Conservation (phyloP, 2,888 invertebrate genomes). For the Coleophora deauratella region DNA sequence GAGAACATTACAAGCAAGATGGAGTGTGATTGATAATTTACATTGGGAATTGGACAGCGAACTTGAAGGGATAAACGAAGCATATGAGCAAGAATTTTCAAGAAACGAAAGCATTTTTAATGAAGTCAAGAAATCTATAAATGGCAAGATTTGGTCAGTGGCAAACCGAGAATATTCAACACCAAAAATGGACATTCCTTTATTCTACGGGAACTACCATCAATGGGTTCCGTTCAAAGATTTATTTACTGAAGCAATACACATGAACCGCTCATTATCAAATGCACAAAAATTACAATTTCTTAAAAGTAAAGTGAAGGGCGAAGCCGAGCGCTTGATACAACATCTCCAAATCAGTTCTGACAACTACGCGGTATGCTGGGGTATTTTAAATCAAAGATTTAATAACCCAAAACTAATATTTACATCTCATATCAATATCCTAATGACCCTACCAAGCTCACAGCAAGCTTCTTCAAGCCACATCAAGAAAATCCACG, state of each 20-base stretch:
- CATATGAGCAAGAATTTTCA: neutral
- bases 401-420: slow-evolving; percentile 6
- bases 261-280: slow-evolving; percentile 9
- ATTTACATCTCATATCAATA: slow-evolving; percentile 7
- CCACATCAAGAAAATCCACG: slow-evolving; percentile 12
- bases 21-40: slow-evolving; percentile 9
- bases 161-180: slow-evolving; percentile 7
- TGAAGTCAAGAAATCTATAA: slow-evolving; percentile 7
- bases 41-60: slow-evolving; percentile 12
- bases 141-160: slow-evolving; percentile 9
- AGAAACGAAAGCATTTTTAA: slow-evolving; percentile 1
- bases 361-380: slow-evolving; percentile 10
- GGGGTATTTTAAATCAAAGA: slow-evolving; percentile 12
- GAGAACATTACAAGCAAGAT: slow-evolving; percentile 5
- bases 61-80: neutral
- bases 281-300: slow-evolving; percentile 11
- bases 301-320: slow-evolving; percentile 10
- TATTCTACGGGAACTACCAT: slow-evolving; percentile 10
- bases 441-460: slow-evolving; percentile 7
- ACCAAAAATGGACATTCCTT: slow-evolving; percentile 10
- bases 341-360: slow-evolving; percentile 13
- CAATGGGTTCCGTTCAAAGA: slow-evolving; percentile 10
- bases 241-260: slow-evolving; percentile 12
- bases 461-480: slow-evolving; percentile 7
- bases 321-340: slow-evolving; percentile 13